phyloP scores from a whole-genome alignment of 2,888 invertebrate species.

The Noctua pronuba region DNA sequence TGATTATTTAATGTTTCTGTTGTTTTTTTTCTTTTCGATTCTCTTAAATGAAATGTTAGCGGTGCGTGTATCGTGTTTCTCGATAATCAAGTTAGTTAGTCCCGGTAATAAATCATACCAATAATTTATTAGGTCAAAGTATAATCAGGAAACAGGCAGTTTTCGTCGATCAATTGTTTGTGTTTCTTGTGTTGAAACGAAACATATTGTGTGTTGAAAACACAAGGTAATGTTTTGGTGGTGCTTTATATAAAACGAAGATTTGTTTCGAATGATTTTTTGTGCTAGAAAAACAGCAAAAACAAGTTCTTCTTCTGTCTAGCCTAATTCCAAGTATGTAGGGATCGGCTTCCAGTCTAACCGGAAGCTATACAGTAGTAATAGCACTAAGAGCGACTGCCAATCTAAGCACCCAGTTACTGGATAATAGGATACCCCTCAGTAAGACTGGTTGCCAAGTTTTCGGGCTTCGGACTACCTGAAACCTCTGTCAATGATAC shows the following conservation, averaged over 20 bases:
- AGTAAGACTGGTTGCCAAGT: not conserved
- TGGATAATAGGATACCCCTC: not conserved
- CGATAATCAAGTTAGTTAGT: conserved; percentile 35
- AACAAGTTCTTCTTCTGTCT: not conserved
- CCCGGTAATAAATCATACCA: conserved; percentile 47
- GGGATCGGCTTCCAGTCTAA: not conserved
- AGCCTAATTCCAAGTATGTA: not conserved
- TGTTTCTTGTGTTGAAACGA: conserved; percentile 27
- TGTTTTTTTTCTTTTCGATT: conserved; percentile 19
- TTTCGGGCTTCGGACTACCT: not conserved
- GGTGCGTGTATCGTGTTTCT: conserved; percentile 51
- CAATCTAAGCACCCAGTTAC: not conserved
- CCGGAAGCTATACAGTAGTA: not conserved
- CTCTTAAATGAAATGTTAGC: conserved; percentile 49
- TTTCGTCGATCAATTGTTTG: conserved; percentile 31
- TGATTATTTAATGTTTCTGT: conserved; percentile 55
- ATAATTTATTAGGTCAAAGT: conserved; percentile 54
- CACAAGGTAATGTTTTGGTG: conserved; percentile 9
- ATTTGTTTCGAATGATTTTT: not conserved
- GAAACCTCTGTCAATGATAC: not conserved
- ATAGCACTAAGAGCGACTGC: no score
- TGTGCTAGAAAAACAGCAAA: not conserved
- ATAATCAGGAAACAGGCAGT: conserved; percentile 23
- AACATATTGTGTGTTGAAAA: conserved; percentile 14
- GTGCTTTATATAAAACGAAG: not conserved